Base-by-base conservation (phyloP, 2,797 vertebrate species). In the Spatula clypeata region DNA sequence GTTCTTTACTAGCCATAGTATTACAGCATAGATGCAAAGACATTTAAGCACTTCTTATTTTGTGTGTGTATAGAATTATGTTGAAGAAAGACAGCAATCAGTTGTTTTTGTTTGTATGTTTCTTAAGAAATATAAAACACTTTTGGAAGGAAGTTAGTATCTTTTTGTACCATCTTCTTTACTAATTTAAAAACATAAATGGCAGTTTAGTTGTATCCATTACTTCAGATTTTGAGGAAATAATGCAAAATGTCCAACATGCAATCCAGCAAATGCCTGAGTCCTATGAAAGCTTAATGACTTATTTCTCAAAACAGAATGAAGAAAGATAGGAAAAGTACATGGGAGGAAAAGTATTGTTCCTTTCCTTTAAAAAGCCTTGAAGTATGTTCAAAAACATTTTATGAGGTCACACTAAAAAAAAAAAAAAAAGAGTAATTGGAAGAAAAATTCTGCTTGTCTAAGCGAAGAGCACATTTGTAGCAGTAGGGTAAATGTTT, bases 361-460 rank as follows among this genome's bases (percentile, higher is more conserved):
- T 96, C 76, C 36, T 91, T 93, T 96, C 67, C 66, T 95, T 95
- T 87, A 95, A 97, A 97, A 97, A 93, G 54, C 40, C 79, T 96
- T 98, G 97, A 98, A 98, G 98, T 98, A 98, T 94, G 94, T 95
- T 98, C 97, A 94, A 98, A 98, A 98, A 97, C 91, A 97, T 98
- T 98, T 98, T 97, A 98, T 98, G 97, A 98, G 97, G 97, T 98
- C 98, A 98, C 95, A 96, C 94, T 92, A 95, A 97, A 98, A 97
- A 40, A 40, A 40, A 40, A 97, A 95, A 97, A 98, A 97, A 98
- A 97, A 98, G 97, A 98, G 94, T 98, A 98, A 98, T 98, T 98
- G 98, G 97, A 98, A 98, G 98, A 98, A 98, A 98, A 98, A 98
- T 98, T 98, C 98, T 98, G 98, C 98, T 98, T 98, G 98, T 98